Conservation (phyloP, 2,888 invertebrate genomes). For the Aporophyla lueneburgensis region DNA sequence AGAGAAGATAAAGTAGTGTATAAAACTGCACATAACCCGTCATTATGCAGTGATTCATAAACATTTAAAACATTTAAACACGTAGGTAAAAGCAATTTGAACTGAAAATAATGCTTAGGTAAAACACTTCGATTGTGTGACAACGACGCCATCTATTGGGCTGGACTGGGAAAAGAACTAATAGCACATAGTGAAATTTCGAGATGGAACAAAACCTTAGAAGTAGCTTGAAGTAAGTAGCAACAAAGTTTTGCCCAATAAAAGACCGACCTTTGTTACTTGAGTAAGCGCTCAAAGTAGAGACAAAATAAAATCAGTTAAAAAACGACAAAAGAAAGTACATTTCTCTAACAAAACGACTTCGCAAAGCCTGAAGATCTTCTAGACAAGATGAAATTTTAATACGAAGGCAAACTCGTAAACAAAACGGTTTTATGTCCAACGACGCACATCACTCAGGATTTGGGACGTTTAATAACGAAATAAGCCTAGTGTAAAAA, state of each 20-base stretch:
- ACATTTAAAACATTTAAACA: too few species aligned
- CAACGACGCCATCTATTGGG: not conserved
- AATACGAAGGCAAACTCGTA: slow-evolving; percentile 50
- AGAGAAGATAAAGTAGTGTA: too few species aligned
- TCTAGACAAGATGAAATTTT: slow-evolving; percentile 55
- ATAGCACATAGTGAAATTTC: not conserved
- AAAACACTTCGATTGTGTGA: not conserved
- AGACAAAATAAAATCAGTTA: not conserved
- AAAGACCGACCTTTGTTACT: not conserved
- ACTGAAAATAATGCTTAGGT: not conserved
- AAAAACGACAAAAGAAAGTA: not conserved
- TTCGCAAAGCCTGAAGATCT: slow-evolving; percentile 25
- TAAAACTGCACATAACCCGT: too few species aligned
- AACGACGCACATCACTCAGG: slow-evolving; percentile 50
- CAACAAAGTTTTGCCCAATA: not conserved
- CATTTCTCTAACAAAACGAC: slow-evolving; percentile 9
- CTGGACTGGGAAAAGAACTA: too few species aligned
- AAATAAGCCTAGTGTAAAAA: slow-evolving; percentile 46
- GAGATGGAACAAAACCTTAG: not conserved
- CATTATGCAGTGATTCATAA: too few species aligned
- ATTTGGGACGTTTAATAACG: slow-evolving; percentile 51
- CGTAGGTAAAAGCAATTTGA: not conserved
- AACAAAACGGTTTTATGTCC: slow-evolving; percentile 55
- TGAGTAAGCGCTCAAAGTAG: not conserved
- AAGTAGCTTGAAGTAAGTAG: not conserved